Evolutionary conservation across 2,888 invertebrate genomes (phyloP), one percentile per base, ranked within the genome.

Genomic region (Drosophila neonasuta): DNA sequence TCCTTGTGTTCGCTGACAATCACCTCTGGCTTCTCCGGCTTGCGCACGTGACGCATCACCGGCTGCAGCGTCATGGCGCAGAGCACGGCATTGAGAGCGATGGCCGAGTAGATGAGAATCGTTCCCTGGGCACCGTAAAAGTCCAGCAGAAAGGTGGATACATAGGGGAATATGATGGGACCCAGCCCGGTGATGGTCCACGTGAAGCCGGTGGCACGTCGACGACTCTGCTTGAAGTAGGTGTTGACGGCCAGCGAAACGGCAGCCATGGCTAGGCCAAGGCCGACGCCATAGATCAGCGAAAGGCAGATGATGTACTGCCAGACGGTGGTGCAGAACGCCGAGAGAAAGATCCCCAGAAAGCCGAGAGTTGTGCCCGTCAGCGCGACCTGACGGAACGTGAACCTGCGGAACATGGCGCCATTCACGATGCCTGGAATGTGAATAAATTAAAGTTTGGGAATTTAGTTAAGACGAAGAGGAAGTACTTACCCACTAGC

Each of bases 171-270:
- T 52, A 95, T 78, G 32, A 95, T 94, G 0, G 95, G 95, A 0
- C 95, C 95, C 34, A 95, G 88, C 0, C 94, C 95, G 1, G 95
- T 95, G 1, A 94, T 93, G 0, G 95, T 94, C 94, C 95, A 95
- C 51, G 94, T 93, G 51, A 95, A 91, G 6, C 95, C 94, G 0
- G 95, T 94, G 3, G 95, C 95, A 41, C 94, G 91, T 80, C 95
- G 91, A 79, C 95, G 92, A 76, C 93, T 92, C 55, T 93, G 92
- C 85, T 93, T 94, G 91, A 95, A 95, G 88, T 95, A 95, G 0
- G 95, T 95, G 83, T 95, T 95, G 46, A 95, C 90, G 0, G 95
- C 95, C 55, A 95, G 88, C 2, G 94, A 93, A 69, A 94, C 94
- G 1, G 95, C 92, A 1, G 94, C 94, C 90, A 94, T 93, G 55